phyloP scores from a whole-genome alignment of 2,888 invertebrate species.

The Lycia hirtaria region DNA sequence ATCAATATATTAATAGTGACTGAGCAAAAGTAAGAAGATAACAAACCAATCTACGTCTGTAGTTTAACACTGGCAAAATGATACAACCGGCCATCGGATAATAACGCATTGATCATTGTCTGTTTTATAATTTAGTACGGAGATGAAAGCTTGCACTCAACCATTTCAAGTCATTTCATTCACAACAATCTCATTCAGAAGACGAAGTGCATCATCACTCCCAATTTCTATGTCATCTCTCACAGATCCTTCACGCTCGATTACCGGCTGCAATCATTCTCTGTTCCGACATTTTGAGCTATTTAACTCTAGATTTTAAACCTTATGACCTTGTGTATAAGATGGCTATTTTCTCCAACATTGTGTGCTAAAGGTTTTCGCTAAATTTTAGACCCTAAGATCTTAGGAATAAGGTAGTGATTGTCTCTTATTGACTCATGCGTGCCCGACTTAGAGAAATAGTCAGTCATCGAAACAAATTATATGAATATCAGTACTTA shows the following conservation, averaged over 20 bases:
- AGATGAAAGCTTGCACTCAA: conserved; percentile 8
- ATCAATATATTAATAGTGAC: too few relatives aligned
- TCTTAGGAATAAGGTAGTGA: conserved; percentile 9
- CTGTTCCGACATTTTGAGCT: conserved; percentile 4
- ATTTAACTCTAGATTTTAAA: conserved; percentile 6
- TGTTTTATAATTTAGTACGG: not conserved
- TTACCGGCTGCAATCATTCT: conserved; percentile 34
- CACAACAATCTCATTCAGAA: conserved; percentile 19
- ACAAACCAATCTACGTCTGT: too few relatives aligned
- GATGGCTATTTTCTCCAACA: conserved; percentile 1
- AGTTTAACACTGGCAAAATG: too few relatives aligned
- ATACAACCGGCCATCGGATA: too few relatives aligned
- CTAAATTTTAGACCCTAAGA: conserved; percentile 15
- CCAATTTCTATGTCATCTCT: conserved; percentile 35
- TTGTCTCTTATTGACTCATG: conserved; percentile 1
- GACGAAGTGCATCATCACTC: conserved; percentile 21
- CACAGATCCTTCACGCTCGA: conserved; percentile 35
- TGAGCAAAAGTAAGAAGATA: too few relatives aligned
- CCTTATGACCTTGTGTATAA: conserved; percentile 12
- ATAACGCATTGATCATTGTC: not conserved
- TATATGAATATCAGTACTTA: conserved; percentile 50
- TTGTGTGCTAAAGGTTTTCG: not conserved
- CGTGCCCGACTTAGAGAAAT: conserved; percentile 43
- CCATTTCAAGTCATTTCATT: conserved; percentile 13
- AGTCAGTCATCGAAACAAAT: conserved; percentile 59